A percentile compares a stretch with the other conserved stretches of the same genome.
Conservation (phyloP, 2,797 vertebrate genomes). For the Mus minutoides region DNA sequence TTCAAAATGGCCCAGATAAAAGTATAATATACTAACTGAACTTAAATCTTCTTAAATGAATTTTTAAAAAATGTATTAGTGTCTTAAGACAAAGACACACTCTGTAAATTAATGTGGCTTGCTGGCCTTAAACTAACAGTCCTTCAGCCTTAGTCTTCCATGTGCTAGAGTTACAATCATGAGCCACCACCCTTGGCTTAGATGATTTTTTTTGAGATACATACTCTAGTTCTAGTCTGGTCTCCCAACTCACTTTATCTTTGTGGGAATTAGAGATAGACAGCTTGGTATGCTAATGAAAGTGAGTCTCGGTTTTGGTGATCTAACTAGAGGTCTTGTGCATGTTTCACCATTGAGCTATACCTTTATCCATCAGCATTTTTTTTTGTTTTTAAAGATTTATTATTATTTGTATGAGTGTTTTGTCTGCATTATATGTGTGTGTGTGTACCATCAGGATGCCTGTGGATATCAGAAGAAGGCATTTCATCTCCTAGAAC, state of each 20-base stretch:
- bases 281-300: not conserved
- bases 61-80: not conserved
- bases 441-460: not conserved
- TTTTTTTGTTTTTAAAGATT: not conserved
- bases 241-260: not conserved
- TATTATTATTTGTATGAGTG: not conserved
- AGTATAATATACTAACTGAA: slow-evolving; percentile 21
- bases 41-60: slow-evolving; percentile 28
- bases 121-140: not conserved
- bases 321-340: not conserved
- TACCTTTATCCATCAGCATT: not conserved
- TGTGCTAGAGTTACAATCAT: not conserved
- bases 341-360: not conserved
- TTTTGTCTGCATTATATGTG: not conserved
- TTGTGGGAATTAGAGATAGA: not conserved
- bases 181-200: not conserved
- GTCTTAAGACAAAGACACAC: not conserved
- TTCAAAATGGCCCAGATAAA: slow-evolving; percentile 38
- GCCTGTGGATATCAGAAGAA: not conserved
- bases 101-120: not conserved
- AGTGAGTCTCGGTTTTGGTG: not conserved
- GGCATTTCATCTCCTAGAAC: not conserved
- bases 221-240: not conserved
- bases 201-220: not conserved
- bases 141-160: not conserved